These are phyloP conservation scores for Notospermus geniculatus DNA, from an alignment of 1,140 invertebrate genomes.

Conservation along the genomic window DNA sequence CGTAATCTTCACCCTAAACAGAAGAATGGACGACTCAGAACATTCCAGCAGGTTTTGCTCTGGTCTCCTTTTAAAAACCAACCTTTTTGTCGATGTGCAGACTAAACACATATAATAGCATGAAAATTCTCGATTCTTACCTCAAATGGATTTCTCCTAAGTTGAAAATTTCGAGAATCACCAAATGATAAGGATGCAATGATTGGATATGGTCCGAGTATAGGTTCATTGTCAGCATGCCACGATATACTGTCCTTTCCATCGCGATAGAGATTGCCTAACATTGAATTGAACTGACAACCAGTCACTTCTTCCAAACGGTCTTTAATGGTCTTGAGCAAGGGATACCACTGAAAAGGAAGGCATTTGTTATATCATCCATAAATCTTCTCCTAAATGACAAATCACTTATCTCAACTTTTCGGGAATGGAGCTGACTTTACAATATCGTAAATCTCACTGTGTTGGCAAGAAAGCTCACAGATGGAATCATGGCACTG, in stretches of 20 bases:
- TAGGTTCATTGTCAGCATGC: constrained; percentile 58
- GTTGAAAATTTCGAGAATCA: constrained; percentile 54
- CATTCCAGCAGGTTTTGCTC: too few relatives aligned
- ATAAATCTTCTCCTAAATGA: too few relatives aligned
- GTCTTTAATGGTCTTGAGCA: constrained; percentile 36
- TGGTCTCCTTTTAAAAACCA: background rate
- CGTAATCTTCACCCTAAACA: constrained; percentile 36
- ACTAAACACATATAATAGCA: background rate
- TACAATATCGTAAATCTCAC: too few relatives aligned
- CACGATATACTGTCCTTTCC: constrained; percentile 59
- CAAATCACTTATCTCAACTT: too few relatives aligned
- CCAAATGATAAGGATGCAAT: constrained; percentile 60
- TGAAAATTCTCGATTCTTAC: constrained; percentile 23
- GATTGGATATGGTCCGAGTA: constrained; percentile 55
- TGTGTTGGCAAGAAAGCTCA: too few relatives aligned
- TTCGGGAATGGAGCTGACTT: too few relatives aligned
- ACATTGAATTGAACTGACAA: constrained; percentile 58
- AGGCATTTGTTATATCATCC: too few relatives aligned
- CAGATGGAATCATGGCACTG: too few relatives aligned
- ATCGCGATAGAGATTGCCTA: constrained; percentile 58
- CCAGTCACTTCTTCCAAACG: constrained; percentile 48
- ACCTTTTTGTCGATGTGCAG: background rate
- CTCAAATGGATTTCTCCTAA: constrained; percentile 47
- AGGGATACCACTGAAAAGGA: constrained; percentile 29
- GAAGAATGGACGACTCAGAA: background rate